Evolutionary conservation across 2,113 vertebrate species (phyloP).

Genomic region (Sigmodon hispidus): DNA sequence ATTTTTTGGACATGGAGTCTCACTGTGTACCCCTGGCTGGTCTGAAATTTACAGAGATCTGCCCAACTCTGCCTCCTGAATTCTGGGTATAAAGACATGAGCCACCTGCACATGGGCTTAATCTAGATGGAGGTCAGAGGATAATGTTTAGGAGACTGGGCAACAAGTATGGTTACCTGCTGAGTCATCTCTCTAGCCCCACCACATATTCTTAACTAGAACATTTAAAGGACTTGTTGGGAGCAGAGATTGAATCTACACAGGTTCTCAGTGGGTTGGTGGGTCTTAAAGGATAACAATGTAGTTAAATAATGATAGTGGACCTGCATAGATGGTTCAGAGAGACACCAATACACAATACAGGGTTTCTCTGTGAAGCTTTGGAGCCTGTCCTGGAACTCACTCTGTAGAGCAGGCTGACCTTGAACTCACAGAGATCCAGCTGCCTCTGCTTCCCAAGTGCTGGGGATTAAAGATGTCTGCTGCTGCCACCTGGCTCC

Average conservation of each 20-base stretch:
- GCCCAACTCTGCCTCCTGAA: not conserved
- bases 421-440: too few relatives aligned
- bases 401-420: too few relatives aligned
- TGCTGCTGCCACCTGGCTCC: too few relatives aligned
- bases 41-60: not conserved
- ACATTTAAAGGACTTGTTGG: not conserved
- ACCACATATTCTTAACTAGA: not conserved
- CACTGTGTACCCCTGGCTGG: not conserved
- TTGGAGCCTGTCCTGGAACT: too few relatives aligned
- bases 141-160: too few relatives aligned
- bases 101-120: not conserved
- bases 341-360: not conserved
- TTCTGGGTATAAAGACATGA: not conserved
- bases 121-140: not conserved
- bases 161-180: not conserved
- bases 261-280: too few relatives aligned
- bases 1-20: not conserved
- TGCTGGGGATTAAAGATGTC: too few relatives aligned
- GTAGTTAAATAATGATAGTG: rapidly evolving
- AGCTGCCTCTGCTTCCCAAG: too few relatives aligned
- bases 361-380: too few relatives aligned
- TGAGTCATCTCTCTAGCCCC: not conserved
- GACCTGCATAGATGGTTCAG: not conserved
- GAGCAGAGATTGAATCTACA: not conserved
- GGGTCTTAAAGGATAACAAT: not conserved